A percentile compares a stretch with the other conserved stretches of the same genome.
phyloP scores from a whole-genome alignment of 2,797 vertebrate species.

The Bradypodion pumilum region DNA sequence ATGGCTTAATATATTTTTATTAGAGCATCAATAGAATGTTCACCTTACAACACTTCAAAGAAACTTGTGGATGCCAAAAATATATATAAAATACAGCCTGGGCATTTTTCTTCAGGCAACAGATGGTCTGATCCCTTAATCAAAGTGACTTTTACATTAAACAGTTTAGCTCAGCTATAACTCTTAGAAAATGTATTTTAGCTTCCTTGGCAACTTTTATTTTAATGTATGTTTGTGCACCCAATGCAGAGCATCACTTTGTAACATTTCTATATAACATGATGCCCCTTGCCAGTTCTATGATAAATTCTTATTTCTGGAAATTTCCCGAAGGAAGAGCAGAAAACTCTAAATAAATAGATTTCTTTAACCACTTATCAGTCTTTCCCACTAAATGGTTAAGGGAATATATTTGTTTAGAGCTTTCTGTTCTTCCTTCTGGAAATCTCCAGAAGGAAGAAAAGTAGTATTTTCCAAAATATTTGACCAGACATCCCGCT shows the following conservation, averaged over 20 bases:
- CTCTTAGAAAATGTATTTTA: slow-evolving; percentile 51
- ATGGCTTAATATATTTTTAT: slow-evolving; percentile 49
- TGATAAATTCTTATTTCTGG: slow-evolving; percentile 28
- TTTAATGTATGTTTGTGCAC: slow-evolving; percentile 31
- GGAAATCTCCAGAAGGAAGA: too few relatives aligned
- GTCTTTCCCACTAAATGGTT: slow-evolving; percentile 1
- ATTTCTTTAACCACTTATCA: neutral
- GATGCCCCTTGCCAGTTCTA: slow-evolving; percentile 23
- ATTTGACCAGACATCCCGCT: too few relatives aligned
- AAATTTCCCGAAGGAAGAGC: slow-evolving; percentile 27
- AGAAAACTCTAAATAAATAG: slow-evolving; percentile 35
- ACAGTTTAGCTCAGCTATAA: slow-evolving; percentile 48
- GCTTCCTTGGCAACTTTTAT: slow-evolving; percentile 46
- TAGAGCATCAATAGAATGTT: slow-evolving; percentile 25
- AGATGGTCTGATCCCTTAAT: slow-evolving; percentile 44
- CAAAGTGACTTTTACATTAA: slow-evolving; percentile 42
- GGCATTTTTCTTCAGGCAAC: slow-evolving; percentile 36
- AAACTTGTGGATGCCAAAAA: slow-evolving; percentile 17
- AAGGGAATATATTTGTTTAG: too few relatives aligned
- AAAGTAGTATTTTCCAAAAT: too few relatives aligned
- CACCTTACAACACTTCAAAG: slow-evolving; percentile 30
- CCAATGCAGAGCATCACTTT: slow-evolving; percentile 12
- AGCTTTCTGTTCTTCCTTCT: too few relatives aligned
- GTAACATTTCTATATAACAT: slow-evolving; percentile 24
- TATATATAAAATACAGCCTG: neutral